Evolutionary conservation across 2,888 invertebrate genomes (phyloP).

Genomic region (Megalurothrips usitatus): DNA sequence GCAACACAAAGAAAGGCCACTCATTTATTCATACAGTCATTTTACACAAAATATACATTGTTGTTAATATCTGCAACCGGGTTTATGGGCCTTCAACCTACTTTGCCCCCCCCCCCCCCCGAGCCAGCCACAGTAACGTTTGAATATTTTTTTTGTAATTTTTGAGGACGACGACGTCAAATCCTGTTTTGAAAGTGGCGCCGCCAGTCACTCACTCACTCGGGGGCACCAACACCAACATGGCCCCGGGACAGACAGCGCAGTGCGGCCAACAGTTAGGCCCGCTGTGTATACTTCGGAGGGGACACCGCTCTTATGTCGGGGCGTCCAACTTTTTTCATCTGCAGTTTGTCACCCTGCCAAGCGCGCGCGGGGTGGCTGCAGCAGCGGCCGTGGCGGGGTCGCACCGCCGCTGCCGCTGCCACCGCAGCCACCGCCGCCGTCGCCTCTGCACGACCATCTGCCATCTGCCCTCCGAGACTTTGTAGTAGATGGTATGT

Average conservation of each 20-base stretch:
- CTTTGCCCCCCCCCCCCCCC: too few species aligned
- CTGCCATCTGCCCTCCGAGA: neutral
- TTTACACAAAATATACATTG: too few species aligned
- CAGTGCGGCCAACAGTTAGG: neutral
- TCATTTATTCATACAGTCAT: neutral
- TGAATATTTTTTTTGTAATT: too few species aligned
- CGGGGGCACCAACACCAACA: too few species aligned
- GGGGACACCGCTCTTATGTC: constrained; percentile 13
- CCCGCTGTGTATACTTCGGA: neutral
- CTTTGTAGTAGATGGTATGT: neutral
- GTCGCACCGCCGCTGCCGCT: neutral
- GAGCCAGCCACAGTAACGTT: too few species aligned
- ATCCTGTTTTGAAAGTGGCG: neutral
- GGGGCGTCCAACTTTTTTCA: constrained; percentile 19
- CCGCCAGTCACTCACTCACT: neutral
- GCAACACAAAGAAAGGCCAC: neutral
- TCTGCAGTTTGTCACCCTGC: constrained; percentile 24
- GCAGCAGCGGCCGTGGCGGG: neutral
- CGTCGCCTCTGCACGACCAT: neutral
- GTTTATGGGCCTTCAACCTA: too few species aligned
- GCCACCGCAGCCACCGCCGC: neutral
- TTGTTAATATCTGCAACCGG: too few species aligned
- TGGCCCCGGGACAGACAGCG: neutral
- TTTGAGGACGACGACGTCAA: too few species aligned
- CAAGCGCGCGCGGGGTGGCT: neutral